phyloP scores from a whole-genome alignment of 2,113 vertebrate genomes.

The Merops nubicus region DNA sequence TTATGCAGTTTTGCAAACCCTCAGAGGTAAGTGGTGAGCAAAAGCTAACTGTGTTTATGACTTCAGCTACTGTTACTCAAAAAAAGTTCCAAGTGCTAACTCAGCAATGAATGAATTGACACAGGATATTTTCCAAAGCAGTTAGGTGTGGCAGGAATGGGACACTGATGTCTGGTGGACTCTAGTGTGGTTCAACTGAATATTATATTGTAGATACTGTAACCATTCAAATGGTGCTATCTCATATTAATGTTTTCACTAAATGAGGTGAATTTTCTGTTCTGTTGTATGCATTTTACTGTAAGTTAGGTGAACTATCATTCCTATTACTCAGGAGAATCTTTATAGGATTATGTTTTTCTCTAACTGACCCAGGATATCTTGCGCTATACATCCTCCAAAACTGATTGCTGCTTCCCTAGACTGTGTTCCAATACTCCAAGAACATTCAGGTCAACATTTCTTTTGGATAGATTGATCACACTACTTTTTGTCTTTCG shows the following conservation, averaged over 20 bases:
- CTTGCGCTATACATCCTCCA: neutral
- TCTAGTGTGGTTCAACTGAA: neutral
- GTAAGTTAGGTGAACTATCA: neutral
- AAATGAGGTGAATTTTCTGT: neutral
- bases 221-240: neutral
- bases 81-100: neutral
- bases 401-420: neutral
- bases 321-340: neutral
- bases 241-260: neutral
- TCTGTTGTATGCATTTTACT: neutral
- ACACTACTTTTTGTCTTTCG: neutral
- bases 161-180: neutral
- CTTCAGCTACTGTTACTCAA: neutral
- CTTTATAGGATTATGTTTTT: neutral
- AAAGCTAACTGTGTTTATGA: neutral
- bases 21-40: neutral
- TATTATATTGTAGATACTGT: neutral
- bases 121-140: neutral
- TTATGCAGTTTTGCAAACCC: neutral
- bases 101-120: neutral
- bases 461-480: neutral
- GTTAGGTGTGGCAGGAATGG: neutral
- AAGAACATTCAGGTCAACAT: neutral
- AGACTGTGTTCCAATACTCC: neutral
- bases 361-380: neutral